These are phyloP conservation scores for Eilema caniola DNA, from an alignment of 2,888 invertebrate species.

Conservation along the genomic window DNA sequence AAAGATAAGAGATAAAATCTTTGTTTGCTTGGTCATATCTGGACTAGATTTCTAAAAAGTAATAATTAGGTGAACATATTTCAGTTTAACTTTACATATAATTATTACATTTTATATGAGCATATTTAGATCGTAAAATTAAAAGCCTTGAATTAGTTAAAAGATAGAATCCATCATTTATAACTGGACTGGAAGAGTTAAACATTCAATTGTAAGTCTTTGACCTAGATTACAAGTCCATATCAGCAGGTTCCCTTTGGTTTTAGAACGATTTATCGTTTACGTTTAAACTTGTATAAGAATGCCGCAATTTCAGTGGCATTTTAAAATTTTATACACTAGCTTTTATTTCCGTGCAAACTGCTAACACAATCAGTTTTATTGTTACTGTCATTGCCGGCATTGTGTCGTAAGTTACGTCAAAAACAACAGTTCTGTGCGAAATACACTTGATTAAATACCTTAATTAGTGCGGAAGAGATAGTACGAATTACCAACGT, in stretches of 20 bases:
- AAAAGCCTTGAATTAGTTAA: neutral
- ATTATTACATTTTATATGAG: neutral
- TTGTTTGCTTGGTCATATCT: neutral
- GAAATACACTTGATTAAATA: constrained; percentile 1
- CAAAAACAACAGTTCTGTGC: neutral
- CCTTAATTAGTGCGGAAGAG: neutral
- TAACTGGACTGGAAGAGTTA: neutral
- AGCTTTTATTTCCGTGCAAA: neutral
- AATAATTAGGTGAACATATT: neutral
- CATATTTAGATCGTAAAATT: neutral
- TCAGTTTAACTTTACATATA: neutral
- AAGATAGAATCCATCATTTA: neutral
- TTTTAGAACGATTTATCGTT: neutral
- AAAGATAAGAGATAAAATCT: neutral
- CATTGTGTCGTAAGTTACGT: neutral
- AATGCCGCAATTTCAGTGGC: neutral
- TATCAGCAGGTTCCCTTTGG: neutral
- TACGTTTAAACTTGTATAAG: neutral
- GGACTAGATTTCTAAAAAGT: neutral
- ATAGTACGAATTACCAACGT: neutral
- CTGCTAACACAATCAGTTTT: neutral
- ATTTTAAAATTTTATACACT: neutral
- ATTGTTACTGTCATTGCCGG: neutral
- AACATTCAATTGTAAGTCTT: neutral
- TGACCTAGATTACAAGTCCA: neutral